phyloP scores from a whole-genome alignment of 2,888 invertebrate species.

The Ophion slaviceki region DNA sequence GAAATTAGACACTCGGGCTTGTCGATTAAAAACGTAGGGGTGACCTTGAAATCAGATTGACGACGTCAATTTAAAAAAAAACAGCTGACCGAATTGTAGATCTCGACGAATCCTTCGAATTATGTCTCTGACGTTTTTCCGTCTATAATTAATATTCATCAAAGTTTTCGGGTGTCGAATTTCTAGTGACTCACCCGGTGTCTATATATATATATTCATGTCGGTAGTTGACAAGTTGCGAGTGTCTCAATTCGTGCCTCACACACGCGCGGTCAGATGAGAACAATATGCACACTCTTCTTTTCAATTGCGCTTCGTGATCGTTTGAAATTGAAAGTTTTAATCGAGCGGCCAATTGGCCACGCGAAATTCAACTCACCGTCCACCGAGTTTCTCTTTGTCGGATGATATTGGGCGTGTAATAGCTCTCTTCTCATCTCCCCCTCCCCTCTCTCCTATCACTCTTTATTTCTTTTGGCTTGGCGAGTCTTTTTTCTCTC shows the following conservation, averaged over 20 bases:
- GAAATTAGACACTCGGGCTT: conserved; percentile 36
- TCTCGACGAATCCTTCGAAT: not conserved
- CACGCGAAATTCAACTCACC: conserved; percentile 64
- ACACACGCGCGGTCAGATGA: not conserved
- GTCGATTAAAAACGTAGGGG: not conserved
- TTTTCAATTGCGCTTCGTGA: conserved; percentile 61
- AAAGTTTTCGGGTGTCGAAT: not conserved
- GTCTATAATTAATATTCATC: not conserved
- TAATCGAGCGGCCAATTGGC: conserved; percentile 67
- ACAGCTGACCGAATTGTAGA: not conserved
- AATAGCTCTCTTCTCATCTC: conserved; percentile 57
- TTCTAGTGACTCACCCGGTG: not conserved
- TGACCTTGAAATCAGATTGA: not conserved
- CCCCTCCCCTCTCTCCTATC: conserved; percentile 6
- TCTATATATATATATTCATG: conserved; percentile 28
- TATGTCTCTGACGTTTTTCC: not conserved
- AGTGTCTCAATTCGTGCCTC: conserved; percentile 49
- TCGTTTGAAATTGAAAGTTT: conserved; percentile 66
- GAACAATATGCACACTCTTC: conserved; percentile 37
- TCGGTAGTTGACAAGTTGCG: conserved; percentile 14
- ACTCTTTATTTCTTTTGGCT: not conserved
- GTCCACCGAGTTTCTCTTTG: conserved; percentile 59
- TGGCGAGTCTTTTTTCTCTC: not conserved
- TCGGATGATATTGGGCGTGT: conserved; percentile 67
- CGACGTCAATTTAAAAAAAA: not conserved